Evolutionary conservation across 2,113 vertebrate species (phyloP).

Genomic region (Montifringilla adamsi): DNA sequence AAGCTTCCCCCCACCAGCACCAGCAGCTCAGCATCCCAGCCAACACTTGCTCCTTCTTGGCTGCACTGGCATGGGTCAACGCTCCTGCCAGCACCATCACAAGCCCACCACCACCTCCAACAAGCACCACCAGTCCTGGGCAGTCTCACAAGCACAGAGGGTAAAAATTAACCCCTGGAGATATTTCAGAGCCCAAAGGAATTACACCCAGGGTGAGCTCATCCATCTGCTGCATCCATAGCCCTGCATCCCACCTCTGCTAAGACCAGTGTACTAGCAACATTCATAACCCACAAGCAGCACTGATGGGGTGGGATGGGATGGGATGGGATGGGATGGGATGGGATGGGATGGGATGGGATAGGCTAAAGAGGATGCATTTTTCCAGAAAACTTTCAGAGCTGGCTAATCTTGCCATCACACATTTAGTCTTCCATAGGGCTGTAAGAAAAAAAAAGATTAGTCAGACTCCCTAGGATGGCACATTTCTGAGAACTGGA

Average conservation of each 20-base stretch:
- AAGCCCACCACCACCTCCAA: fast-evolving
- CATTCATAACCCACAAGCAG: not conserved
- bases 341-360: not conserved
- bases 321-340: not conserved
- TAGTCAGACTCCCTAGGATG: not conserved
- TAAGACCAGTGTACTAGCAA: not conserved
- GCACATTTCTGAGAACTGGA: not conserved
- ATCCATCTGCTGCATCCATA: not conserved
- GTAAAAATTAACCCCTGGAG: not conserved
- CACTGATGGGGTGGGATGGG: not conserved
- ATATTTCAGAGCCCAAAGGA: not conserved
- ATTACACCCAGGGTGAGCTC: not conserved
- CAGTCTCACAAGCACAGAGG: not conserved
- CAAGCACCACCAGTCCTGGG: not conserved
- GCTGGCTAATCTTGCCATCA: not conserved
- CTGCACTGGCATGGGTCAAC: fast-evolving
- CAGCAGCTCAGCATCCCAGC: not conserved
- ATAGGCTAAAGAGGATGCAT: not conserved
- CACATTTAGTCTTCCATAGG: not conserved
- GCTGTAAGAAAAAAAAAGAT: not conserved
- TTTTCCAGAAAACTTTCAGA: not conserved
- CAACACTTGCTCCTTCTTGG: not conserved
- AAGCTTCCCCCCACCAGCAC: not conserved
- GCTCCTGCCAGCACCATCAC: fast-evolving
- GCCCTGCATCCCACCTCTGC: not conserved